Evolutionary conservation across 1,140 invertebrate genomes (phyloP).

Genomic region (Hylaeus volcanicus): DNA sequence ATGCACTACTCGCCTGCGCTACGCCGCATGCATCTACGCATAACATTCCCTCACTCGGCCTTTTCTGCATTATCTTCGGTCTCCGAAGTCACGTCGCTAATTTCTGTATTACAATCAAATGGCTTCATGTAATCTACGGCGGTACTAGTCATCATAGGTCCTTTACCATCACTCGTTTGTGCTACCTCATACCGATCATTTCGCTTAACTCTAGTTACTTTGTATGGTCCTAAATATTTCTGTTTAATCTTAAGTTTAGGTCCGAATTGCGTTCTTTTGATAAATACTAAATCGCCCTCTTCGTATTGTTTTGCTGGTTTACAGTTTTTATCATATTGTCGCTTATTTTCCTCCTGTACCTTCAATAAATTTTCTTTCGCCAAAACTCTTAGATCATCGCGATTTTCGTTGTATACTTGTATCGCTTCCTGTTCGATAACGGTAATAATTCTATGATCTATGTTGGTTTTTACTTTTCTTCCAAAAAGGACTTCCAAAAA

Average conservation of each 20-base stretch:
- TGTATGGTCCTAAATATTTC: constrained; percentile 18
- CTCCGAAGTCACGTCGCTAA: not conserved
- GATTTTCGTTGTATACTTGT: not conserved
- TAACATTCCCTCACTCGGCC: too few species aligned
- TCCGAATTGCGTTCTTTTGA: not conserved
- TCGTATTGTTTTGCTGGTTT: constrained; percentile 4
- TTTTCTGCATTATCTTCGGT: not conserved
- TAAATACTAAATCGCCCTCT: constrained; percentile 7
- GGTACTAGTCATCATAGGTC: not conserved
- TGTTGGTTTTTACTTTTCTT: not conserved
- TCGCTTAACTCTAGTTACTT: not conserved
- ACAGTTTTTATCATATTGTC: not conserved
- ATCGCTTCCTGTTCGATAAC: not conserved
- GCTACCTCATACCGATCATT: constrained; percentile 10
- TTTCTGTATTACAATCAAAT: not conserved
- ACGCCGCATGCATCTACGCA: too few species aligned
- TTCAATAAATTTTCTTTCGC: constrained; percentile 9
- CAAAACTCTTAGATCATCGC: not conserved
- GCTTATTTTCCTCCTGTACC: constrained; percentile 20
- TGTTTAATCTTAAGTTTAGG: not conserved
- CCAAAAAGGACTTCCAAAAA: not conserved
- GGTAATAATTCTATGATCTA: not conserved
- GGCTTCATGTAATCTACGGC: constrained; percentile 16
- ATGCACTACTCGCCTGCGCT: too few species aligned
- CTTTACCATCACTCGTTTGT: not conserved